Conservation (phyloP, 1,140 invertebrate genomes). For the Lordiphosa clarofinis region DNA sequence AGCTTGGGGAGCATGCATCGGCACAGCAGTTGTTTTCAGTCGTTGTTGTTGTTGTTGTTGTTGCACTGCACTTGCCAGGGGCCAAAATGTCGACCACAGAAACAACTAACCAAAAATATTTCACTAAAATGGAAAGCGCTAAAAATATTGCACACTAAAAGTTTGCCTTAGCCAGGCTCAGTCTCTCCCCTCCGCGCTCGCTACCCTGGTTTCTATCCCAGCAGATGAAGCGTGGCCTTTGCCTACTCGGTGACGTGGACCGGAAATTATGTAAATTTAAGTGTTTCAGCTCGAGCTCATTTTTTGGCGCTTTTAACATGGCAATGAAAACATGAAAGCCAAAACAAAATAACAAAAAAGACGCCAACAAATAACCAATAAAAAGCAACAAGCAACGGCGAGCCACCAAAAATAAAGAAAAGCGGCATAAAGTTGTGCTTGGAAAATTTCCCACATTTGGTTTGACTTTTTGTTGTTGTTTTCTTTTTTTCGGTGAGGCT, state of each 20-base stretch:
- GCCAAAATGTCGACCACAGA: conserved; percentile 44
- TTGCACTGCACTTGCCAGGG: conserved; percentile 22
- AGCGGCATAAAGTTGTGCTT: conserved; percentile 62
- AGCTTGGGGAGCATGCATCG: conserved; percentile 31
- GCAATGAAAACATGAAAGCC: conserved; percentile 76
- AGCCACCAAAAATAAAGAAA: conserved; percentile 27
- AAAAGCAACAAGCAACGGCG: conserved; percentile 62
- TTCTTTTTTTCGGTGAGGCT: conserved; percentile 16
- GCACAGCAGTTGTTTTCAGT: conserved; percentile 32
- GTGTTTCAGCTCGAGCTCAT: conserved; percentile 49
- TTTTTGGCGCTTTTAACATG: conserved; percentile 54
- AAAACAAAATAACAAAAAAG: conserved; percentile 51
- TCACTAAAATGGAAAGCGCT: conserved; percentile 64
- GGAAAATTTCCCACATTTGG: conserved; percentile 69
- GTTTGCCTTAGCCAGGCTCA: conserved; percentile 39
- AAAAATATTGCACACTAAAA: conserved; percentile 57
- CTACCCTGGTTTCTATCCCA: conserved; percentile 22
- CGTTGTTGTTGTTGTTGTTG: neutral
- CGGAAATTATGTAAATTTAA: conserved; percentile 77
- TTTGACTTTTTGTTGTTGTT: conserved; percentile 50
- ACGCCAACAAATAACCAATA: conserved; percentile 54
- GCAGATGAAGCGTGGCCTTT: conserved; percentile 56
- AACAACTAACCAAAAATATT: conserved; percentile 40
- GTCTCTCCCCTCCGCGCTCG: conserved; percentile 26
- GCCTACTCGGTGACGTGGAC: conserved; percentile 66